Conservation (phyloP, 64 coral and sea anemone genomes). For the Trachythela sp. region DNA sequence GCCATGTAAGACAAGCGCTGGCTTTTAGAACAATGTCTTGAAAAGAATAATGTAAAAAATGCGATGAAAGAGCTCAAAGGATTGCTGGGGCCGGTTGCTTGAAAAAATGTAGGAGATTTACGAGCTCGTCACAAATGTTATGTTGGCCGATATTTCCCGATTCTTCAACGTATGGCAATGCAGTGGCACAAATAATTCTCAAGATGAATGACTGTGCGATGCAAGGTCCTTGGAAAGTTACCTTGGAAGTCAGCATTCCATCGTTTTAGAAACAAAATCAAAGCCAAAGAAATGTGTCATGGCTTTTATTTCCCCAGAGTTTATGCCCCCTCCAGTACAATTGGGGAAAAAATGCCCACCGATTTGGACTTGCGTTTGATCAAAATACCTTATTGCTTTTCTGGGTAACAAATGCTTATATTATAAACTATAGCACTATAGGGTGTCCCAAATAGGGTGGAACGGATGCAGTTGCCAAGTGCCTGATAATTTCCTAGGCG, state of each 20-base stretch:
- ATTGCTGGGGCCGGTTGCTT: neutral
- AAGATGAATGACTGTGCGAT: neutral
- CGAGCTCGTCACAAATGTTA: neutral
- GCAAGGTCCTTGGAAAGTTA: neutral
- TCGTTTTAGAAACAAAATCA: neutral
- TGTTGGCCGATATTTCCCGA: constrained; percentile 1
- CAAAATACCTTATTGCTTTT: too few species aligned
- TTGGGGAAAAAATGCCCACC: too few species aligned
- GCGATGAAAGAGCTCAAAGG: neutral
- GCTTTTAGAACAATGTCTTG: neutral
- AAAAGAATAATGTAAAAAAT: neutral
- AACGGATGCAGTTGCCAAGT: too few species aligned
- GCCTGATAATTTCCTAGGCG: too few species aligned
- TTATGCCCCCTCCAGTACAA: too few species aligned
- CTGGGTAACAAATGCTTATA: too few species aligned
- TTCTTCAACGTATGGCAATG: neutral
- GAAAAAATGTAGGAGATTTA: neutral
- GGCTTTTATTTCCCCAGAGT: neutral
- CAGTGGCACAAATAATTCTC: too few species aligned
- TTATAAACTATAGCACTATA: too few species aligned
- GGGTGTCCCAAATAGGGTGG: too few species aligned
- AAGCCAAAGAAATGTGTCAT: neutral
- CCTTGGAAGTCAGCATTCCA: neutral
- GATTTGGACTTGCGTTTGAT: too few species aligned
- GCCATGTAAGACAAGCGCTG: too few species aligned